These are phyloP conservation scores for Chlorops oryzae DNA, from an alignment of 1,140 invertebrate species.

Conservation along the genomic window DNA sequence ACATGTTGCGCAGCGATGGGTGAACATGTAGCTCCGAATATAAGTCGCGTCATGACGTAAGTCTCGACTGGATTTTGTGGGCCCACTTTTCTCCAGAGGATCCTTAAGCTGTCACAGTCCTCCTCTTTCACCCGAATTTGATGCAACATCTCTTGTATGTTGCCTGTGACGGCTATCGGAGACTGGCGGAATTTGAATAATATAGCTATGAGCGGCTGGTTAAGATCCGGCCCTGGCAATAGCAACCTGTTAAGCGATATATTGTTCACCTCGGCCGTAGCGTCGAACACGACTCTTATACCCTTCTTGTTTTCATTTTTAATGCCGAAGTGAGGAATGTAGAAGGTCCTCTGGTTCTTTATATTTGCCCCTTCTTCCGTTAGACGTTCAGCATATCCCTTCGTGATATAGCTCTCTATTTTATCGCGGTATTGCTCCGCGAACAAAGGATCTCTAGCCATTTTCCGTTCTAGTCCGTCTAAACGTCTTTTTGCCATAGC, in stretches of 20 bases:
- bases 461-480: conserved; percentile 4
- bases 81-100: conserved; percentile 22
- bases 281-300: conserved; percentile 25
- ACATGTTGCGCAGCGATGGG: conserved; percentile 26
- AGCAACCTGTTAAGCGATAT: conserved; percentile 24
- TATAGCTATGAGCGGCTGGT: conserved; percentile 24
- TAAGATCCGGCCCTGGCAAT: conserved; percentile 25
- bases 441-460: conserved; percentile 8
- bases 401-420: conserved; percentile 14
- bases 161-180: conserved; percentile 1
- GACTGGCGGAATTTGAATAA: conserved; percentile 32
- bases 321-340: conserved; percentile 31
- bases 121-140: conserved; percentile 23
- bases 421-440: conserved; percentile 9
- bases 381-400: conserved; percentile 16
- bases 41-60: conserved; percentile 30
- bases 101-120: conserved; percentile 20
- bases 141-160: conserved; percentile 29
- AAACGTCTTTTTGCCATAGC: conserved; percentile 1
- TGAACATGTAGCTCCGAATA: conserved; percentile 33
- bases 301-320: conserved; percentile 22
- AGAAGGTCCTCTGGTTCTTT: conserved; percentile 17
- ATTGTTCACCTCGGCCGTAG: conserved; percentile 18
- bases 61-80: conserved; percentile 4
- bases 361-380: neutral